Conservation (phyloP, 2,797 vertebrate species). For the Limnodromus scolopaceus region DNA sequence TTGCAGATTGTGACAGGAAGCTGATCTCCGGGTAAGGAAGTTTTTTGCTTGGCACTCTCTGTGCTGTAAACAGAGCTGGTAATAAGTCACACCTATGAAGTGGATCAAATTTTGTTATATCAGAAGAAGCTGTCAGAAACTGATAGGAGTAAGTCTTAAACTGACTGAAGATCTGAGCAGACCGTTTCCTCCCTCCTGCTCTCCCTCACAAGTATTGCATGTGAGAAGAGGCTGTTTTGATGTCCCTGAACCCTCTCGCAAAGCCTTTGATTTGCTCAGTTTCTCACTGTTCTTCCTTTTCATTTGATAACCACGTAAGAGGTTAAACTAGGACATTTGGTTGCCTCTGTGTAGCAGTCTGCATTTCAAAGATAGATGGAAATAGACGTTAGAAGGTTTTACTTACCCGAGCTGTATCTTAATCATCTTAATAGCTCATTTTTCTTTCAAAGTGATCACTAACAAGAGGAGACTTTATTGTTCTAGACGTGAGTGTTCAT, state of each 20-base stretch:
- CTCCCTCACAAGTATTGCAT: not conserved
- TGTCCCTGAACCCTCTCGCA: not conserved
- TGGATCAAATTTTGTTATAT: not conserved
- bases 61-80: not conserved
- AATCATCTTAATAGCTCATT: slow-evolving; percentile 13
- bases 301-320: not conserved
- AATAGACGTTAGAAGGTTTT: slow-evolving; percentile 16
- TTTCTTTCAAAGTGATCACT: slow-evolving; percentile 29
- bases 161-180: not conserved
- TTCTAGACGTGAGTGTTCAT: slow-evolving; percentile 23
- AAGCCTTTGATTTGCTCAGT: slow-evolving; percentile 2
- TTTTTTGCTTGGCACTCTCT: not conserved
- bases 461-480: not conserved
- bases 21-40: not conserved
- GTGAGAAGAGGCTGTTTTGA: slow-evolving; percentile 6
- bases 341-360: not conserved
- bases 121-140: not conserved
- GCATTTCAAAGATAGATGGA: slow-evolving; percentile 49
- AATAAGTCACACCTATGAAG: not conserved
- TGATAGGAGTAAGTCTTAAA: not conserved
- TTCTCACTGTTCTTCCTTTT: slow-evolving; percentile 15
- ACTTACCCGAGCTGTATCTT: not conserved
- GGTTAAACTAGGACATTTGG: slow-evolving; percentile 29
- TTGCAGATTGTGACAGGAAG: not conserved
- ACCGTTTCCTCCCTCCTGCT: not conserved